These are phyloP conservation scores for Fukomys damarensis DNA, from an alignment of 2,113 vertebrate species.

Conservation along the genomic window DNA sequence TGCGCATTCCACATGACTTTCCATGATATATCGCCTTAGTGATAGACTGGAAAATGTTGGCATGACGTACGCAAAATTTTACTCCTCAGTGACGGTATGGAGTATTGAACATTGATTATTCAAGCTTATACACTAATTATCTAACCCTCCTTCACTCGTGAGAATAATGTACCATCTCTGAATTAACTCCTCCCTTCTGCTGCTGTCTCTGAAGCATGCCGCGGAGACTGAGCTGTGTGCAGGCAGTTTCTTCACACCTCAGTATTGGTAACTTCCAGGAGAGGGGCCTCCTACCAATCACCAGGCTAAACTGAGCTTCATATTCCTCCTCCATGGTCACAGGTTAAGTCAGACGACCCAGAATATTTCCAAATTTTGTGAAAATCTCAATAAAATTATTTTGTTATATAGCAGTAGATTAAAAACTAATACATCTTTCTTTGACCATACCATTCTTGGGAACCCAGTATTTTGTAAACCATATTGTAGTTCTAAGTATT, in stretches of 20 bases:
- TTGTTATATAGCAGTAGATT: not conserved
- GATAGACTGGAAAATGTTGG: constrained; percentile 18
- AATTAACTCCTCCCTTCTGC: not conserved
- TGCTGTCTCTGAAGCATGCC: not conserved
- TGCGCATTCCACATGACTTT: not conserved
- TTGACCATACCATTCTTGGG: not conserved
- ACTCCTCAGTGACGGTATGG: not conserved
- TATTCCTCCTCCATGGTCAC: not conserved
- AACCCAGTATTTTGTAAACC: not conserved
- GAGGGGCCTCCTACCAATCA: not conserved
- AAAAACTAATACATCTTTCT: not conserved
- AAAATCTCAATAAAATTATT: constrained; percentile 1
- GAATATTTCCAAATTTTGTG: not conserved
- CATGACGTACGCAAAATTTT: not conserved
- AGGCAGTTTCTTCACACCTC: not conserved
- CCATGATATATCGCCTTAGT: not conserved
- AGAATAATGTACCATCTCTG: constrained; percentile 1
- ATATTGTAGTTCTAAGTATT: not conserved
- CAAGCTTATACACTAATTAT: not conserved
- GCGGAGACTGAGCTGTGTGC: not conserved
- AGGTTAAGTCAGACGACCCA: not conserved
- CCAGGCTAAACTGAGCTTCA: not conserved
- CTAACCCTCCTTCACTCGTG: not conserved
- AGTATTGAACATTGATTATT: constrained; percentile 1
- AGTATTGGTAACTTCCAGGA: not conserved